Conservation (phyloP, 2,888 invertebrate genomes). For the Thecocarcelia acutangulata region DNA sequence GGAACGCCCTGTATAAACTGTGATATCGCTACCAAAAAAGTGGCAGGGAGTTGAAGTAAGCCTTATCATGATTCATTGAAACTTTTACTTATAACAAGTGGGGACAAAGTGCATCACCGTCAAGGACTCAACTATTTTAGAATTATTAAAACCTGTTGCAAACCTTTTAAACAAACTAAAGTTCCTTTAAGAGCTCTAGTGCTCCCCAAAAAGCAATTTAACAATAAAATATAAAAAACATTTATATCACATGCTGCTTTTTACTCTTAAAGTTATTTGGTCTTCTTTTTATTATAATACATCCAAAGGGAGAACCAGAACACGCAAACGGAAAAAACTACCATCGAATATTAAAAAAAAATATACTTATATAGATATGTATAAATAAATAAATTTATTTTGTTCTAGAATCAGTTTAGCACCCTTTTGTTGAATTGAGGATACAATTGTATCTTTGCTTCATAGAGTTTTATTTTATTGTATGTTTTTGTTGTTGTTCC, state of each 20-base stretch:
- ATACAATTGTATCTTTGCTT: slow-evolving; percentile 57
- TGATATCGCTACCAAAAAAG: too few relatives aligned
- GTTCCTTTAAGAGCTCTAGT: neutral
- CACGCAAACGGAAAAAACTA: neutral
- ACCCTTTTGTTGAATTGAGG: slow-evolving; percentile 59
- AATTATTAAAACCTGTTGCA: slow-evolving; percentile 6
- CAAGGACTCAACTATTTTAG: too few relatives aligned
- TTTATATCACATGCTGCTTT: slow-evolving; percentile 17
- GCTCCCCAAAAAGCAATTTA: slow-evolving; percentile 3
- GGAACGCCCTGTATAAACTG: too few relatives aligned
- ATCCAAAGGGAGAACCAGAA: neutral
- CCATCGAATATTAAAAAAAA: neutral
- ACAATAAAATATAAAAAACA: slow-evolving; percentile 7
- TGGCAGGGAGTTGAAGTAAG: too few relatives aligned
- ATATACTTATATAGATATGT: slow-evolving; percentile 11
- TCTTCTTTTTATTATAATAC: neutral
- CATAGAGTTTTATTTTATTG: slow-evolving; percentile 19
- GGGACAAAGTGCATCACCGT: too few relatives aligned
- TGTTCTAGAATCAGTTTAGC: slow-evolving; percentile 45
- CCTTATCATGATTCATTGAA: too few relatives aligned
- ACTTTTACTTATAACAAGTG: too few relatives aligned
- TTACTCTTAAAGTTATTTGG: neutral
- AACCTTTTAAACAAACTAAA: neutral
- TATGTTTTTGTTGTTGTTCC: too few relatives aligned
- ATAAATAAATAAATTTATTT: slow-evolving; percentile 18